Base-by-base conservation (phyloP, 2,113 vertebrate species). In the Mellivora capensis region DNA sequence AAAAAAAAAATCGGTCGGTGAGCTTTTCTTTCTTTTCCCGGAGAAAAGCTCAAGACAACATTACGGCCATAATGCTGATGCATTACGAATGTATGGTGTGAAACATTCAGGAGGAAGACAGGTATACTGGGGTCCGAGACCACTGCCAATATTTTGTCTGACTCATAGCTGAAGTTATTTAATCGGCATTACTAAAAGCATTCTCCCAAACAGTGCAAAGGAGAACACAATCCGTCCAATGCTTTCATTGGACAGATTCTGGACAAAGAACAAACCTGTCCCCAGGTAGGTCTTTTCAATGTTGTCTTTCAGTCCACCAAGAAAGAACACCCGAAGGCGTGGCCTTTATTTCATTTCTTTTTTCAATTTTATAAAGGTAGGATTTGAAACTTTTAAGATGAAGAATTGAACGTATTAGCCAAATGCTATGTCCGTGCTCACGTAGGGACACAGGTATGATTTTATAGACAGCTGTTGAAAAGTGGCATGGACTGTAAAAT, bases 331-430 rank as follows among this genome's bases (percentile, higher is more conserved):
- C 62, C 7, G 4, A 82, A 93, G 74, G 67, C 20, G 6, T 83
- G 62, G 52, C 37, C 93, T 97, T 94, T 71, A 57, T 57, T 20
- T 81, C 64, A 31, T 39, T 34, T 37, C 62, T 47, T 80, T 71
- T 80, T 69, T 72, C 94, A 97, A 52, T 42, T 97, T 90, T 8
- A 72, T 96, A 96, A 98, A 97, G 31, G 77, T 91, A 86, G 64
- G 82, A 87, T 91, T 83, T 88, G 81, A 95, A 97, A 93, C 42
- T 47, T 47, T 34, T 71, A 87, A 95, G 52, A 92, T 69, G 39
- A 87, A 72, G 69, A 91, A 80, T 11, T 79, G 29, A 95, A 97
- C 6, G 1, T 90, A 87, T 74, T 96, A 93, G 89, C 4, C 72
- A 13, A 81, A 72, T 84, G 62, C 29, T 74, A 31, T n/a, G 87